Conservation (phyloP, 2,888 invertebrate species). For the Cosmorhoe ocellata region DNA sequence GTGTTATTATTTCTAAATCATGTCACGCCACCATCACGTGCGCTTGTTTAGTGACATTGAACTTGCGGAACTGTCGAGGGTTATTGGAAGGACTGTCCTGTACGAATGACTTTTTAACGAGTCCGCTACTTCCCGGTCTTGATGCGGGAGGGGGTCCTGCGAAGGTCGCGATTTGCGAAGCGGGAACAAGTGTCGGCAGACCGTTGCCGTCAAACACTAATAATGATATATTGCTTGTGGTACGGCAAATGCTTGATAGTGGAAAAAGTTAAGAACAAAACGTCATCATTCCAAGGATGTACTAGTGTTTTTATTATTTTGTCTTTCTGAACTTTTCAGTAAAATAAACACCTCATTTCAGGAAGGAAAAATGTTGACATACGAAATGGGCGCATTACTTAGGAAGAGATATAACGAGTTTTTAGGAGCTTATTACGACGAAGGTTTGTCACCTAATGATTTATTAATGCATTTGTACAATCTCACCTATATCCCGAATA, state of each 20-base stretch:
- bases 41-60: conserved; percentile 44
- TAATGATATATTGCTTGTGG: conserved; percentile 72
- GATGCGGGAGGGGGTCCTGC: conserved; percentile 54
- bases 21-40: conserved; percentile 19
- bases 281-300: not conserved
- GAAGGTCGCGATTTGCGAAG: conserved; percentile 66
- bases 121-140: conserved; percentile 63
- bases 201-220: conserved; percentile 64
- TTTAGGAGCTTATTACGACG: conserved; percentile 71
- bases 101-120: conserved; percentile 63
- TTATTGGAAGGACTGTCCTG: conserved; percentile 49
- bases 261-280: conserved; percentile 4
- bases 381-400: conserved; percentile 80
- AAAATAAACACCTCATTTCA: conserved; percentile 49
- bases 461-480: no score
- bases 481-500: no score
- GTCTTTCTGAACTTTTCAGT: no score
- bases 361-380: conserved; percentile 82
- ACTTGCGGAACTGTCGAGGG: conserved; percentile 44
- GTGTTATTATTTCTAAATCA: conserved; percentile 5
- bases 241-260: conserved; percentile 36
- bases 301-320: not conserved
- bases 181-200: conserved; percentile 64
- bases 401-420: conserved; percentile 77
- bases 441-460: conserved; percentile 46